Conservation (phyloP, 2,888 invertebrate genomes). For the Cyclophora albipunctata region DNA sequence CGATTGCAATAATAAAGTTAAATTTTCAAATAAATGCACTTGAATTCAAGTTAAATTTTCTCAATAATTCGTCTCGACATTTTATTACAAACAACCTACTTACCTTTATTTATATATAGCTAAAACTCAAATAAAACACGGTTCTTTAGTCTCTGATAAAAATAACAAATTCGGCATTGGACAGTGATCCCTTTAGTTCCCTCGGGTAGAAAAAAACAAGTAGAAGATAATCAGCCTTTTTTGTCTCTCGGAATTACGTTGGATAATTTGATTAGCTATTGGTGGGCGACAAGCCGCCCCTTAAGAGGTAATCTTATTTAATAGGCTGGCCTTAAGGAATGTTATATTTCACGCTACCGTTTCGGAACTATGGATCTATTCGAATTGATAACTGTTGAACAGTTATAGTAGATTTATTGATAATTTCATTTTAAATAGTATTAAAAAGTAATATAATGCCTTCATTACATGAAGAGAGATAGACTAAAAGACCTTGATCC, state of each 20-base stretch:
- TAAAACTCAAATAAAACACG: conserved; percentile 23
- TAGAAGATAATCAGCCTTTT: conserved; percentile 63
- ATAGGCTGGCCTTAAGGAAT: conserved; percentile 35
- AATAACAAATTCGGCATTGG: conserved; percentile 36
- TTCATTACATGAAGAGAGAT: too few relatives aligned
- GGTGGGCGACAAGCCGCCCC: conserved; percentile 56
- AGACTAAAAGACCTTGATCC: too few relatives aligned
- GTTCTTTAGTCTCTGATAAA: conserved; percentile 14
- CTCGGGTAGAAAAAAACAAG: conserved; percentile 47
- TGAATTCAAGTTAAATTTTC: too few relatives aligned
- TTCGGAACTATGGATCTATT: too few relatives aligned
- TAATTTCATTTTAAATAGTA: too few relatives aligned
- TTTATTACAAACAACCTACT: background rate
- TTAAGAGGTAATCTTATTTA: conserved; percentile 61
- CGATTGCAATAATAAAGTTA: too few relatives aligned
- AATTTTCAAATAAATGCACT: too few relatives aligned
- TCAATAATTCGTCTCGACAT: too few relatives aligned
- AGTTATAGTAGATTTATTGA: too few relatives aligned
- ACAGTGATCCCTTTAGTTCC: conserved; percentile 49
- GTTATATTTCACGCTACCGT: too few relatives aligned
- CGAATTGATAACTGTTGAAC: too few relatives aligned
- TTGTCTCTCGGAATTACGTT: conserved; percentile 61
- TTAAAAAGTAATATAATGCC: too few relatives aligned
- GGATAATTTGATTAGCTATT: conserved; percentile 69
- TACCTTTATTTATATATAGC: conserved; percentile 5